These are phyloP conservation scores for Machimus atricapillus DNA, from an alignment of 2,888 invertebrate genomes.

Conservation along the genomic window DNA sequence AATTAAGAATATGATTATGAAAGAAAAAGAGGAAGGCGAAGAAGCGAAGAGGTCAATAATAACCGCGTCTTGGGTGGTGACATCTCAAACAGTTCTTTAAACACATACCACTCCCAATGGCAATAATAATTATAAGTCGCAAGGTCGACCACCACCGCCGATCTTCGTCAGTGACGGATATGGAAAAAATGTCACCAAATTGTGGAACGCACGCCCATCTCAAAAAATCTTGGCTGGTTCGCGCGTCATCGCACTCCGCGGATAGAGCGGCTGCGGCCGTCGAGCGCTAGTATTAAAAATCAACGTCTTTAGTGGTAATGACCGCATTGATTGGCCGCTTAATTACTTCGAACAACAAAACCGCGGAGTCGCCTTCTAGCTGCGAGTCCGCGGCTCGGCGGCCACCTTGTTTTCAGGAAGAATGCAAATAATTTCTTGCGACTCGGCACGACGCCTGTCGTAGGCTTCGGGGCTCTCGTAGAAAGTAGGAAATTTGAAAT, in stretches of 20 bases:
- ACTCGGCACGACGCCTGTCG: neutral
- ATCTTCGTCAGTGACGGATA: neutral
- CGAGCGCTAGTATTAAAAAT: conserved; percentile 39
- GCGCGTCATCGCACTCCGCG: neutral
- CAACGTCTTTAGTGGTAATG: conserved; percentile 45
- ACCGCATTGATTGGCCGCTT: conserved; percentile 44
- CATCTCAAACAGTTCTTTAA: conserved; percentile 30
- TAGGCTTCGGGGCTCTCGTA: neutral
- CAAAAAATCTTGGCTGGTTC: neutral
- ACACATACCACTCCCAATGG: conserved; percentile 25
- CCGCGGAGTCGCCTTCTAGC: neutral
- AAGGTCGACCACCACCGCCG: conserved; percentile 27
- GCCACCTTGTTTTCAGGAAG: conserved; percentile 1
- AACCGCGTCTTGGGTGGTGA: conserved; percentile 27
- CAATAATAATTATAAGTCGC: conserved; percentile 18
- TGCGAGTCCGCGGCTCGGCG: neutral
- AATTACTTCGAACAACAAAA: conserved; percentile 38
- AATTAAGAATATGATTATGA: conserved; percentile 11
- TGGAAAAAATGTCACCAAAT: conserved; percentile 30
- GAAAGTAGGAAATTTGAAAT: conserved; percentile 12
- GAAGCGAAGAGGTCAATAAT: conserved; percentile 6
- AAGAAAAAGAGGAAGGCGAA: neutral
- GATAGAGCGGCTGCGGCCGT: neutral
- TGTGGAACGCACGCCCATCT: conserved; percentile 22
- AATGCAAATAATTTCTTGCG: conserved; percentile 24